These are phyloP conservation scores for Danaus melanippus DNA, from an alignment of 1,140 invertebrate genomes.

Conservation along the genomic window DNA sequence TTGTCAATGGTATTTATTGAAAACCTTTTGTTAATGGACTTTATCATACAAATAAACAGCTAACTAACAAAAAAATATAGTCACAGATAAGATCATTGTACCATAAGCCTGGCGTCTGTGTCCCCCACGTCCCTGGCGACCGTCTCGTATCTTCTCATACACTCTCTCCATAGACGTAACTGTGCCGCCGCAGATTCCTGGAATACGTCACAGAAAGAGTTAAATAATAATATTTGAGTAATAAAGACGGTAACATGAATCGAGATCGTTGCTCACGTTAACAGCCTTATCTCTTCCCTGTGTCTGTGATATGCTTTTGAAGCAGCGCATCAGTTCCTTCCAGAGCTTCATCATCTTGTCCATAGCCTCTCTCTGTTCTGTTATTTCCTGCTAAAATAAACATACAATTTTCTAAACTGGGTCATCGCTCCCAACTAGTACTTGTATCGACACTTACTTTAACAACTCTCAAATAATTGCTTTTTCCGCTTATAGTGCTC, in stretches of 20 bases:
- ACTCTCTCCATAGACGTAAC: slow-evolving; percentile 57
- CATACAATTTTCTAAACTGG: background rate
- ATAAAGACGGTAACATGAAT: no score
- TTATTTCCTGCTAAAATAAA: slow-evolving; percentile 54
- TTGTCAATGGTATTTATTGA: no score
- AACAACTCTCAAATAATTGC: slow-evolving; percentile 53
- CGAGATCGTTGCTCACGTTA: slow-evolving; percentile 25
- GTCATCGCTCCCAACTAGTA: background rate
- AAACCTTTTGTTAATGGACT: no score
- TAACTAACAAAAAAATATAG: no score
- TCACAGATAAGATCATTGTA: slow-evolving; percentile 6
- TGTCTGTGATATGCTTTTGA: slow-evolving; percentile 47
- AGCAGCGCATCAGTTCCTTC: slow-evolving; percentile 63
- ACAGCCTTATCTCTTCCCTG: slow-evolving; percentile 37
- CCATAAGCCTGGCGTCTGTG: slow-evolving; percentile 59
- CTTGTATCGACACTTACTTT: slow-evolving; percentile 33
- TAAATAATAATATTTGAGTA: background rate
- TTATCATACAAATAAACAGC: no score
- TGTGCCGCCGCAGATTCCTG: slow-evolving; percentile 52
- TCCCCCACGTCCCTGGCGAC: slow-evolving; percentile 61
- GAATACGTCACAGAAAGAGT: slow-evolving; percentile 34
- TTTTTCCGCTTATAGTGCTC: slow-evolving; percentile 51
- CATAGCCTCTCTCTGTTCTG: slow-evolving; percentile 60
- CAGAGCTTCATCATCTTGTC: slow-evolving; percentile 66
- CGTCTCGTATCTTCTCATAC: slow-evolving; percentile 60